phyloP scores from a whole-genome alignment of 1,140 invertebrate genomes.

The Patella vulgata region DNA sequence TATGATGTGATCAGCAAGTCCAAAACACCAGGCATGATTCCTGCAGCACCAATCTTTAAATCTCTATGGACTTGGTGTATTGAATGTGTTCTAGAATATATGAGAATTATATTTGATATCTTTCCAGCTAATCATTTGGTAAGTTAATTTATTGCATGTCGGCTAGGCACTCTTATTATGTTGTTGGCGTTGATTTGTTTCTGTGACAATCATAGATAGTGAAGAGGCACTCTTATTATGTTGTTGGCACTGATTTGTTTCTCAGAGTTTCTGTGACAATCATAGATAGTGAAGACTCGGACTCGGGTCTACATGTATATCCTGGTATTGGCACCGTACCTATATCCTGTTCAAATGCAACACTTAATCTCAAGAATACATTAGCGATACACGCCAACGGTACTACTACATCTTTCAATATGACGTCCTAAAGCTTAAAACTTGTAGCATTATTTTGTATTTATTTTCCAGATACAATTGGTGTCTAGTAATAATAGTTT shows the following conservation, averaged over 20 bases:
- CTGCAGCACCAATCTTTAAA: slow-evolving; percentile 83
- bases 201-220: not conserved
- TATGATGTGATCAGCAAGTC: slow-evolving; percentile 78
- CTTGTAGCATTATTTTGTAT: too few species aligned
- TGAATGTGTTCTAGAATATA: slow-evolving; percentile 94
- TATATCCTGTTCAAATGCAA: too few species aligned
- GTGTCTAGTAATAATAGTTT: slow-evolving; percentile 40
- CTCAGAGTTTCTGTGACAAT: not conserved
- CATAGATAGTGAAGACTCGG: too few species aligned
- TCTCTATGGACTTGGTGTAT: slow-evolving; percentile 94
- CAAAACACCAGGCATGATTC: slow-evolving; percentile 73
- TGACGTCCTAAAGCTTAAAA: too few species aligned
- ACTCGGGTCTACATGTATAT: too few species aligned
- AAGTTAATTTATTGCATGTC: slow-evolving; percentile 37
- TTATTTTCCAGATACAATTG: slow-evolving; percentile 47
- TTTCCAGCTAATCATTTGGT: slow-evolving; percentile 90
- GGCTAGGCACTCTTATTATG: not conserved
- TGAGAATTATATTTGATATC: slow-evolving; percentile 95
- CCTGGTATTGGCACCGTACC: too few species aligned
- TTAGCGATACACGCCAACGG: too few species aligned
- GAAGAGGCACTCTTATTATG: not conserved
- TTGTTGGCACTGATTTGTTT: not conserved
- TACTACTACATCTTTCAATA: too few species aligned
- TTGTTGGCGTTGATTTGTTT: not conserved
- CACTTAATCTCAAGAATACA: too few species aligned